Percentiles rank a stretch among this genome's conserved stretches.
phyloP scores from a whole-genome alignment of 2,113 vertebrate genomes.

The Carassius auratus region DNA sequence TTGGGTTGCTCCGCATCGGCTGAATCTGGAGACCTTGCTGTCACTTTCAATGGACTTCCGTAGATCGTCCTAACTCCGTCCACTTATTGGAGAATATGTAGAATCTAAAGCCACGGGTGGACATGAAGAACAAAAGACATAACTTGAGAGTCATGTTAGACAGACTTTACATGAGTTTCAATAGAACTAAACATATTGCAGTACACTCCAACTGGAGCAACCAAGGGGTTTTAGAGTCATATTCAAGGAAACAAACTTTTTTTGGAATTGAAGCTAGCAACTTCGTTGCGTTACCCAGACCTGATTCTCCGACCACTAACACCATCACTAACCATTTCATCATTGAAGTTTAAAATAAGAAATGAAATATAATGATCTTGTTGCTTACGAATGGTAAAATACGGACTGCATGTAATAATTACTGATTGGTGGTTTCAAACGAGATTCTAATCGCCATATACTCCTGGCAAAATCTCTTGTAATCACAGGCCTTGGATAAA shows the following conservation, averaged over 20 bases:
- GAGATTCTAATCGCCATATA: not conserved
- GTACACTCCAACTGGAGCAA: not conserved
- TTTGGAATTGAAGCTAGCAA: not conserved
- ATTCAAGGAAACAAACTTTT: not conserved
- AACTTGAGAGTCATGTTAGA: not conserved
- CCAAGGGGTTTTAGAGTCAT: not conserved
- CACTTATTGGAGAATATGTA: constrained; percentile 82
- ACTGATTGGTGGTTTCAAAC: not conserved
- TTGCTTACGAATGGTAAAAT: not conserved
- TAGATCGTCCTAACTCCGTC: constrained; percentile 76
- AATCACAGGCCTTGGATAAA: not conserved
- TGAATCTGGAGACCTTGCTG: constrained; percentile 66
- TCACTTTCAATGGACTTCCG: constrained; percentile 73
- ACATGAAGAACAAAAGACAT: constrained; percentile 37
- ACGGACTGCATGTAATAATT: not conserved
- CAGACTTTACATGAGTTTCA: not conserved
- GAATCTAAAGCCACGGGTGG: constrained; percentile 63
- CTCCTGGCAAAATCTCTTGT: not conserved
- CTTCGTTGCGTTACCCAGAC: not conserved
- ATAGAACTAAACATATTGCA: not conserved
- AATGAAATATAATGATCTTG: not conserved
- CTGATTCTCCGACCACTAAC: too few species aligned
- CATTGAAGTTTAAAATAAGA: too few species aligned
- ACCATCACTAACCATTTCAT: too few species aligned
- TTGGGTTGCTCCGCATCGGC: constrained; percentile 83